phyloP scores from a whole-genome alignment of 2,113 vertebrate genomes.

The Theristicus caerulescens region DNA sequence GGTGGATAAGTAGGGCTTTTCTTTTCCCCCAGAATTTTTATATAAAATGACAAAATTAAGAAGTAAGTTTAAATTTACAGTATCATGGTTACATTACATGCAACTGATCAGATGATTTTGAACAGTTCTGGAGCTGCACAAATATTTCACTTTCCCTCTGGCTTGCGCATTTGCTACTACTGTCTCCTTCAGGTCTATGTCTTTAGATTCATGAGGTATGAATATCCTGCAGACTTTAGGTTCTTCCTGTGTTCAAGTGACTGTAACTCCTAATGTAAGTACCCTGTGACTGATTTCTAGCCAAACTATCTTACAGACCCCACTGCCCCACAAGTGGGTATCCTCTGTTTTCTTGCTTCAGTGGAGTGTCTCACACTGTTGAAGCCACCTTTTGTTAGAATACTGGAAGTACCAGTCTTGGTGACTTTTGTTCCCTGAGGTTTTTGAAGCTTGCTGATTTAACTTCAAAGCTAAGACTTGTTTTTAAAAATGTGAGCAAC shows the following conservation, averaged over 20 bases:
- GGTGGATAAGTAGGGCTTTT: background rate
- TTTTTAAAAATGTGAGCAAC: background rate
- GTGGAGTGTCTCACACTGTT: fast-evolving
- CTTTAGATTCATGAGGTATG: background rate
- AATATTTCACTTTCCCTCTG: background rate
- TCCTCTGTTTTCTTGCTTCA: background rate
- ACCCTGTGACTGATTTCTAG: background rate
- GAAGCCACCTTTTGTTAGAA: background rate
- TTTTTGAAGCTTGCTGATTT: background rate
- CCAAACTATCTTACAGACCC: background rate
- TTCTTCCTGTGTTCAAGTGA: background rate
- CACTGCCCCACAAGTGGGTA: background rate
- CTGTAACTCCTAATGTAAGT: background rate
- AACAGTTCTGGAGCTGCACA: background rate
- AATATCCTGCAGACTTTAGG: background rate
- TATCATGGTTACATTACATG: background rate
- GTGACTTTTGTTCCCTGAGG: background rate
- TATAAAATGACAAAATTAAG: background rate
- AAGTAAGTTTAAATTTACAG: background rate
- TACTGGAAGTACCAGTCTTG: background rate
- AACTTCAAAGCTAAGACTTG: background rate
- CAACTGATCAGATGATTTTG: background rate
- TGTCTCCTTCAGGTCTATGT: background rate
- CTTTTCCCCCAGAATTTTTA: background rate
- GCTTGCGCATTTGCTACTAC: fast-evolving